Evolutionary conservation across 2,113 vertebrate genomes (phyloP), one percentile per base, ranked within the genome.

Genomic region (Cheirogaleus medius): DNA sequence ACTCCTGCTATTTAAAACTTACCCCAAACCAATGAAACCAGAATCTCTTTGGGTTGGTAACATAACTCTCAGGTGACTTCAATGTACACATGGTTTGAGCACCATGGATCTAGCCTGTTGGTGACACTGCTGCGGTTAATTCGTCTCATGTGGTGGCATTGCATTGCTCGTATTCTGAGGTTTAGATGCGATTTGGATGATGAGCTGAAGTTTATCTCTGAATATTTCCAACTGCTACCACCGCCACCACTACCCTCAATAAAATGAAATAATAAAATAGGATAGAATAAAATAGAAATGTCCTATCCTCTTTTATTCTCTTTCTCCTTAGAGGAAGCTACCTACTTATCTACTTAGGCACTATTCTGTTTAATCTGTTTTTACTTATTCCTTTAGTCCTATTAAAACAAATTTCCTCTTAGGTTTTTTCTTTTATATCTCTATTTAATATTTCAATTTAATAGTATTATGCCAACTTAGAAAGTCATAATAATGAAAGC

Each of bases 41-140:
- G 11, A 85, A 39, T 77, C 58, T 86, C 71, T 42, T 8, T 27
- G 29, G n/a, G 18, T 74, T 32, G 15, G 17, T 1, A 1, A 23
- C 47, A n/a, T 18, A 77, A 77, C 3, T 7, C n/a, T 27, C 20
- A n/a, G n/a, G 14, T 18, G 23, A 77, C 29, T 34, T 7, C 37
- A 58, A 11, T 15, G 37, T 49, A 20, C n/a, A 34, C 8, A 15
- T 18, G 21, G 64, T 37, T 23, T 5, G n/a, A 63, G 1, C 5
- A 13, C 18, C 13, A 6, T 1, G 2, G 37, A 7, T 7, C 47
- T 27, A 58, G 29, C 13, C n/a, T 9, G 3, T 4, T 29, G 39
- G 11, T 4, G 29, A 37, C 9, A 15, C 12, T 29, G 14, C 5
- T 34, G 8, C 25, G n/a, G 69, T 74, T 74, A 32, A 60, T 10